Conservation (phyloP, 64 coral and sea anemone genomes). For the Stichodactyla mertensii region DNA sequence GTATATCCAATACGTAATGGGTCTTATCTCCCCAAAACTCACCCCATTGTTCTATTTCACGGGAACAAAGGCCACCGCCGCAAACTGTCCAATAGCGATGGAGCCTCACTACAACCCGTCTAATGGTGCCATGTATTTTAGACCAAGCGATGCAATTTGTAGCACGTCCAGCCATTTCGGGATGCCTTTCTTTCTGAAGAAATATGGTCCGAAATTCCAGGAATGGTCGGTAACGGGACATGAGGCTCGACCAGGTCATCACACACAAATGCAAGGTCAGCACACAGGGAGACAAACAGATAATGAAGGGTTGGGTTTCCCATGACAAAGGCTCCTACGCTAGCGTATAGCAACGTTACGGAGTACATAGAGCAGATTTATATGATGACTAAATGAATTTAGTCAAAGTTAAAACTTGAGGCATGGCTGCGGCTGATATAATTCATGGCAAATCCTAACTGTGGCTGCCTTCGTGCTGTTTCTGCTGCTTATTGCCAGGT, state of each 20-base stretch:
- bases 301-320: too few relatives aligned
- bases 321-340: too few relatives aligned
- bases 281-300: not conserved
- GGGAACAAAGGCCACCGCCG: slow-evolving; percentile 56
- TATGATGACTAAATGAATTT: too few relatives aligned
- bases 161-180: slow-evolving; percentile 48
- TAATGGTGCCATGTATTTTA: slow-evolving; percentile 72
- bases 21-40: slow-evolving; percentile 55
- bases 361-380: too few relatives aligned
- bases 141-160: slow-evolving; percentile 45
- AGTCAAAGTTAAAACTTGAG: too few relatives aligned
- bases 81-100: slow-evolving; percentile 72
- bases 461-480: too few relatives aligned
- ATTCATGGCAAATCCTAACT: too few relatives aligned
- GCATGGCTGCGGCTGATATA: too few relatives aligned
- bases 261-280: slow-evolving; percentile 90
- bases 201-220: slow-evolving; percentile 85
- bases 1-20: slow-evolving; percentile 60
- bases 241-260: slow-evolving; percentile 77
- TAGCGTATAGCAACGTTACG: too few relatives aligned
- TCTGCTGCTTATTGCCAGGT: too few relatives aligned
- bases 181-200: slow-evolving; percentile 63
- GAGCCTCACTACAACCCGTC: slow-evolving; percentile 78
- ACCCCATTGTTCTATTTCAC: slow-evolving; percentile 63
- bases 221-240: slow-evolving; percentile 87